A percentile compares a stretch with the other conserved stretches of the same genome.
phyloP scores from a whole-genome alignment of 2,797 vertebrate species.

The Characodon lateralis region DNA sequence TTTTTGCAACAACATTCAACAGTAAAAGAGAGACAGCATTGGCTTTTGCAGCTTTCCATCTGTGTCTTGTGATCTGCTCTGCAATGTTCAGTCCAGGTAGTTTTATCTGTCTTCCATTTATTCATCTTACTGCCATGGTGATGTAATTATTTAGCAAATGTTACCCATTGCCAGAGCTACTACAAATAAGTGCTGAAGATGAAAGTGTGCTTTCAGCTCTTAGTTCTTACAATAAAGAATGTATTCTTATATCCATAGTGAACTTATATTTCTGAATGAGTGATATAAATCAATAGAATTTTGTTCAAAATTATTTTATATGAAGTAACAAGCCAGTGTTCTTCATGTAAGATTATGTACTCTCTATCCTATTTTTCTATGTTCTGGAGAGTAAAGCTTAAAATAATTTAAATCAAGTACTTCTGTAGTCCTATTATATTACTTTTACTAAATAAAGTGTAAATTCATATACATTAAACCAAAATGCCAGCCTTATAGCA shows the following conservation, averaged over 20 bases:
- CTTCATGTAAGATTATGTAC: neutral
- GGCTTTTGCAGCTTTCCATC: neutral
- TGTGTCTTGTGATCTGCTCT: neutral
- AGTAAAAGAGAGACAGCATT: neutral
- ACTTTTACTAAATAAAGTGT: constrained; percentile 36
- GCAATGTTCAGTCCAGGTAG: neutral
- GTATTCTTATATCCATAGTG: too few relatives aligned
- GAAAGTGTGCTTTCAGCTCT: too few relatives aligned
- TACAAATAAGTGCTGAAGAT: neutral
- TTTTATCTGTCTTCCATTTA: neutral
- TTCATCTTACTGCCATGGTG: neutral
- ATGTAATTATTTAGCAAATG: neutral
- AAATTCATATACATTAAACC: constrained; percentile 33
- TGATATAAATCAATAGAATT: too few relatives aligned
- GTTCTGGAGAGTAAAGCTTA: neutral
- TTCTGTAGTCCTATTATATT: neutral
- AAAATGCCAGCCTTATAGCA: constrained; percentile 38
- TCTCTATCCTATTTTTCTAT: neutral
- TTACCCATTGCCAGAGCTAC: neutral
- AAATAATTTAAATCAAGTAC: neutral
- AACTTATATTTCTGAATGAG: too few relatives aligned
- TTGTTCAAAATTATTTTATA: neutral
- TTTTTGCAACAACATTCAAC: neutral
- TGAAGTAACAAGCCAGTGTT: neutral
- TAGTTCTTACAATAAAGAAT: too few relatives aligned